Conservation (phyloP, 2,797 vertebrate species). For the Enteromius treurensis region DNA sequence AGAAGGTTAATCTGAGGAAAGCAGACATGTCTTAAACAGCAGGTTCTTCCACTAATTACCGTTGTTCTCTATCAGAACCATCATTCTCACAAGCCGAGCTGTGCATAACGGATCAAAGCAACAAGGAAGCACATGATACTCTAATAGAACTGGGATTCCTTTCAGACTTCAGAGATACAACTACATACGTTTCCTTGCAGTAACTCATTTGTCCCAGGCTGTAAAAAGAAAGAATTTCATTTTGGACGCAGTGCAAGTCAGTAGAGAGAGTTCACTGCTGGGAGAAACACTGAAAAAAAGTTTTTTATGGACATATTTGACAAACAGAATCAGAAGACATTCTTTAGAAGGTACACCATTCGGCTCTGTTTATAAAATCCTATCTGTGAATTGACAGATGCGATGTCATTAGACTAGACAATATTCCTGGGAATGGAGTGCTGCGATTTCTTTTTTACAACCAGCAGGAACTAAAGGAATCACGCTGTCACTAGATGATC, state of each 20-base stretch:
- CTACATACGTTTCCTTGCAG: not conserved
- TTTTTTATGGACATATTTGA: constrained; percentile 7
- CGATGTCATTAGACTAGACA: constrained; percentile 3
- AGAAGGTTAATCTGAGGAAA: constrained; percentile 23
- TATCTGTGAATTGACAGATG: not conserved
- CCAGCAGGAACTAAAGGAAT: not conserved
- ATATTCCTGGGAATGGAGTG: not conserved
- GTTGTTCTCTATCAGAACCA: constrained; percentile 5
- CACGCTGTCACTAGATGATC: not conserved
- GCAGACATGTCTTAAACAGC: constrained; percentile 18
- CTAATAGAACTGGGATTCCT: constrained; percentile 10
- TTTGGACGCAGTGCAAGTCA: not conserved
- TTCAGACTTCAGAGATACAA: constrained; percentile 9
- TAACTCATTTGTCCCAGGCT: constrained; percentile 7
- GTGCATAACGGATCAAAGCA: not conserved
- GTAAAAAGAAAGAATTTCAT: constrained; percentile 20
- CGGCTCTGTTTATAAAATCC: constrained; percentile 21
- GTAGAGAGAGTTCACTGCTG: not conserved
- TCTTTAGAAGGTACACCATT: constrained; percentile 9
- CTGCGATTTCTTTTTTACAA: constrained; percentile 1
- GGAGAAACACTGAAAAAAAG: not conserved
- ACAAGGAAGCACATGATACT: not conserved
- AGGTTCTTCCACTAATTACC: constrained; percentile 19
- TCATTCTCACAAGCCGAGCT: constrained; percentile 18
- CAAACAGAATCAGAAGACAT: not conserved